These are phyloP conservation scores for Rhingia rostrata DNA, from an alignment of 2,888 invertebrate genomes.

Conservation along the genomic window DNA sequence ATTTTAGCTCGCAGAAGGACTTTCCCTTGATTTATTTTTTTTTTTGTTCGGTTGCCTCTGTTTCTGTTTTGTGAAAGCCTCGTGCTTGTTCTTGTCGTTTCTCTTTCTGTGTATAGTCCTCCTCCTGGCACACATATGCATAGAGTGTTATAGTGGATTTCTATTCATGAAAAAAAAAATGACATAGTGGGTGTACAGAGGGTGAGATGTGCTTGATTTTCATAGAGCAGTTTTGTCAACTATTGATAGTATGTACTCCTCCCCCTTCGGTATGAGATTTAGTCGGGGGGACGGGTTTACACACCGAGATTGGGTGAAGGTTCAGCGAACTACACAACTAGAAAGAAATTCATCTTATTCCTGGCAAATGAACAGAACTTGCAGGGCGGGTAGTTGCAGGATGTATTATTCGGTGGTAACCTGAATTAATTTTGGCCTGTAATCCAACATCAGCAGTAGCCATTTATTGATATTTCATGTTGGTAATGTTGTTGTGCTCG, in stretches of 20 bases:
- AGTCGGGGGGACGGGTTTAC: neutral
- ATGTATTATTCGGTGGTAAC: slow-evolving; percentile 45
- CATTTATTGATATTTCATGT: slow-evolving; percentile 74
- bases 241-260: slow-evolving; percentile 65
- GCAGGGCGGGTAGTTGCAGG: neutral
- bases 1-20: slow-evolving; percentile 71
- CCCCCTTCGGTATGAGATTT: slow-evolving; percentile 21
- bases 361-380: slow-evolving; percentile 29
- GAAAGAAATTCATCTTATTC: slow-evolving; percentile 70
- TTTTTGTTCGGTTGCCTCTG: slow-evolving; percentile 29
- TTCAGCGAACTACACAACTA: slow-evolving; percentile 65
- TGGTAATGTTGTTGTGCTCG: slow-evolving; percentile 59
- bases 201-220: slow-evolving; percentile 62
- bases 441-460: slow-evolving; percentile 56
- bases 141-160: slow-evolving; percentile 56
- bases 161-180: slow-evolving; percentile 22
- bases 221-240: slow-evolving; percentile 73
- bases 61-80: slow-evolving; percentile 61
- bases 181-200: slow-evolving; percentile 7
- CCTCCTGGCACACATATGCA: slow-evolving; percentile 65
- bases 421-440: slow-evolving; percentile 73
- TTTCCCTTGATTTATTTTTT: slow-evolving; percentile 65
- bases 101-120: slow-evolving; percentile 6
- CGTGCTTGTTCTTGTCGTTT: slow-evolving; percentile 37
- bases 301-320: slow-evolving; percentile 58